Evolutionary conservation across 2,888 invertebrate species (phyloP), one percentile per base, ranked within the genome.

Genomic region (Abscondita cerata): DNA sequence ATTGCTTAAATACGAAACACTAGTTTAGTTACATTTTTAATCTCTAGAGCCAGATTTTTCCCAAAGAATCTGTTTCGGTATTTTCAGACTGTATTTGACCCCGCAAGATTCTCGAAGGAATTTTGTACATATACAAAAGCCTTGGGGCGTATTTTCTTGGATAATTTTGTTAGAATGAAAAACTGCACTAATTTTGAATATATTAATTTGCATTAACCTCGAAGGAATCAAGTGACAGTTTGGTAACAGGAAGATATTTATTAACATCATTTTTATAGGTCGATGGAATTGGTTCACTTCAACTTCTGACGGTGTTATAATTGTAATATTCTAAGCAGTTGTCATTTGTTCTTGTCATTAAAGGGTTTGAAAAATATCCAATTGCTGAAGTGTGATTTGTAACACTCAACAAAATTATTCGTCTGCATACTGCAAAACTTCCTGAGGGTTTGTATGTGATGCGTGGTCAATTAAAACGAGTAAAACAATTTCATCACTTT

Each of bases 31-130:
- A 13, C n/a, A 40, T 40, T 40, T 40, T 40, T 15, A 40, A 15
- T 40, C 13, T 15, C 40, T 15, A 40, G 40, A 40, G 40, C 15
- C 12, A 15, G 40, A 13, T 40, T 40, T 40, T 40, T 40, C 40
- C 40, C 16, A 15, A 12, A 40, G 13, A 15, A 40, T 9, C 40
- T 40, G n/a, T 40, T 40, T 40, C 15, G 12, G n/a, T 15, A 40
- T 40, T 40, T 13, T 15, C 40, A 40, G 40, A 40, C 15, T 40
- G 40, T 40, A 40, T 40, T 40, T 15, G 40, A 40, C 40, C 2
- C n/a, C n/a, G 40, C 40, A 40, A 40, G 40, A 15, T 40, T 40
- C n/a, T 40, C 40, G 40, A 40, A 40, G n/a, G 6, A 40, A 40
- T 40, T 15, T 40, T 40, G 40, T 40, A 40, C 15, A 12, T 40